Evolutionary conservation across 2,113 vertebrate species (phyloP).

Genomic region (Capreolus pygargus): DNA sequence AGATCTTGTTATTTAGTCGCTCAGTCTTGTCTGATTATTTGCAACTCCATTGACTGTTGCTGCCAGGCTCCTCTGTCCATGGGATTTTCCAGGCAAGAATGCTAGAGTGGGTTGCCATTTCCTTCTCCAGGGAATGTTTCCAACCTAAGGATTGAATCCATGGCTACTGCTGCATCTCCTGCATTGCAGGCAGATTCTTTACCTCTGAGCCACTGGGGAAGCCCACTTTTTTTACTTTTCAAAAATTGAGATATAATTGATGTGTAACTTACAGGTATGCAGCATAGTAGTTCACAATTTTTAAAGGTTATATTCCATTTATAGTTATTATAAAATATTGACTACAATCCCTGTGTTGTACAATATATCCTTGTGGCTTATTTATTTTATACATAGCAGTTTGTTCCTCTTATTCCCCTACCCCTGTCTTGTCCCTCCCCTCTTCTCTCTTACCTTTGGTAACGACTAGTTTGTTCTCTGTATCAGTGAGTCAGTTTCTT

Average conservation of each 20-base stretch:
- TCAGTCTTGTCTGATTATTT: not conserved
- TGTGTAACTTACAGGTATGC: not conserved
- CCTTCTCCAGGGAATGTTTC: not conserved
- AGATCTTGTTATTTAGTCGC: not conserved
- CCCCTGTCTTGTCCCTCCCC: not conserved
- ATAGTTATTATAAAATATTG: not conserved
- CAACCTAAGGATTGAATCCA: fast-evolving
- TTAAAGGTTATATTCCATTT: not conserved
- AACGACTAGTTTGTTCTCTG: not conserved
- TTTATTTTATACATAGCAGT: not conserved
- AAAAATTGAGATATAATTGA: not conserved
- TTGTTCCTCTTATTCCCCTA: not conserved
- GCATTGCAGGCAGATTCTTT: not conserved
- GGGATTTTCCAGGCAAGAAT: not conserved
- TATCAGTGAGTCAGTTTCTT: not conserved
- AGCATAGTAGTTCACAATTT: not conserved
- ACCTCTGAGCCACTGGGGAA: not conserved
- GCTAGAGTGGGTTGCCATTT: not conserved
- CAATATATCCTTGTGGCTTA: not conserved
- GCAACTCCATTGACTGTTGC: not conserved
- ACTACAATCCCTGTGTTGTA: not conserved
- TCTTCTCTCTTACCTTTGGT: not conserved
- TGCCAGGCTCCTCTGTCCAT: not conserved
- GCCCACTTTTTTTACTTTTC: not conserved
- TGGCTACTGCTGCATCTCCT: not conserved